phyloP scores from a whole-genome alignment of 2,797 vertebrate species.

The Valencia hispanica region DNA sequence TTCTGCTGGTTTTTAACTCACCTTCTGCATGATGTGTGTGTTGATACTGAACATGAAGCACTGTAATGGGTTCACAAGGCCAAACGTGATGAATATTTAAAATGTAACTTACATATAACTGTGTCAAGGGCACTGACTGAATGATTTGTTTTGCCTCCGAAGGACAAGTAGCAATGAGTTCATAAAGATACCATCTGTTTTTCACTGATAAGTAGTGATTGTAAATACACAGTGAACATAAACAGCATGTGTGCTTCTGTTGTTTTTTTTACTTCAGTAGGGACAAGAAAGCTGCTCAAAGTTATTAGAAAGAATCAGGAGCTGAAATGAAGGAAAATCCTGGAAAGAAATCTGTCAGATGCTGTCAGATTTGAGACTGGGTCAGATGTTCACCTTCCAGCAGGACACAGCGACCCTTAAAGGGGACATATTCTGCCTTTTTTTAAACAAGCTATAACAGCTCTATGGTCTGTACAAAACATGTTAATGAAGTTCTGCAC shows the following conservation, averaged over 20 bases:
- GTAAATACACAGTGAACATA: conserved; percentile 1
- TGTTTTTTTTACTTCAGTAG: no score
- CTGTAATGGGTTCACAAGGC: conserved; percentile 69
- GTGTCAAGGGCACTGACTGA: conserved; percentile 64
- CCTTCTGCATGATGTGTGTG: conserved; percentile 42
- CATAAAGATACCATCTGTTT: conserved; percentile 25
- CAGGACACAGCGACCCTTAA: neutral
- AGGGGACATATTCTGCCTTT: no score
- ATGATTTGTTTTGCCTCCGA: conserved; percentile 45
- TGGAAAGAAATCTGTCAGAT: neutral
- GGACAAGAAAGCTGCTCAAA: no score
- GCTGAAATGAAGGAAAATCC: neutral
- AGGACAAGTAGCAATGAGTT: conserved; percentile 20
- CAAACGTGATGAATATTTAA: conserved; percentile 77
- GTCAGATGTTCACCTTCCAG: neutral
- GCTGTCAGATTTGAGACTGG: neutral
- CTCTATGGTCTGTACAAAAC: no score
- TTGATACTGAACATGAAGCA: conserved; percentile 49
- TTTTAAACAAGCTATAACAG: no score
- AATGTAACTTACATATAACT: conserved; percentile 59
- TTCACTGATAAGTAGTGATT: conserved; percentile 1
- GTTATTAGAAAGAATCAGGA: neutral
- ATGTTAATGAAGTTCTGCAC: no score
- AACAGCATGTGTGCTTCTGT: neutral
- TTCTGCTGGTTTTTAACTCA: conserved; percentile 65